Percentiles rank a stretch among this genome's conserved stretches.
phyloP scores from a whole-genome alignment of 2,888 invertebrate genomes.

The Galerucella nymphaeae region DNA sequence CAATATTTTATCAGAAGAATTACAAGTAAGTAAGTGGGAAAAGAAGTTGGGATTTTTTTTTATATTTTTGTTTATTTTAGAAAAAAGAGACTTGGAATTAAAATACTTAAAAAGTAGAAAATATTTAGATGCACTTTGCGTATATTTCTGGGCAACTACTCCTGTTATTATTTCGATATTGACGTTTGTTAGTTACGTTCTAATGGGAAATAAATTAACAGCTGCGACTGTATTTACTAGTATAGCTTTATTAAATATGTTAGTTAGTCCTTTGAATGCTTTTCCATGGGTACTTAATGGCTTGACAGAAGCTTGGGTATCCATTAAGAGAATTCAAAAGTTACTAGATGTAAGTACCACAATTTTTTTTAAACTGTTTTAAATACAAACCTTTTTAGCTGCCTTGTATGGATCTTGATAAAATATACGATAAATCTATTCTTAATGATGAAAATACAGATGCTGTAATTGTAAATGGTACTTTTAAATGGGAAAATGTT shows the following conservation, averaged over 20 bases:
- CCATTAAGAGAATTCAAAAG: constrained; percentile 86
- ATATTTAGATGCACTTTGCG: constrained; percentile 96
- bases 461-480: constrained; percentile 70
- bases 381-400: constrained; percentile 64
- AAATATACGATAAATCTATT: constrained; percentile 69
- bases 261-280: constrained; percentile 92
- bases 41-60: neutral
- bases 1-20: constrained; percentile 81
- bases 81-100: constrained; percentile 77
- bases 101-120: constrained; percentile 86
- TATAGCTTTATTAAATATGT: constrained; percentile 94
- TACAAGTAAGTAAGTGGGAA: constrained; percentile 68
- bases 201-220: constrained; percentile 81
- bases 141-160: constrained; percentile 98
- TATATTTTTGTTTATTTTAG: constrained; percentile 64
- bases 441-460: constrained; percentile 64
- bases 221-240: constrained; percentile 95
- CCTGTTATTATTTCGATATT: constrained; percentile 90
- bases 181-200: constrained; percentile 82
- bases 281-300: constrained; percentile 99
- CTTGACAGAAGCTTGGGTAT: constrained; percentile 95
- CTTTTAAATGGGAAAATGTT: constrained; percentile 71
- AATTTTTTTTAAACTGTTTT: neutral
- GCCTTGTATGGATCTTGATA: constrained; percentile 71
- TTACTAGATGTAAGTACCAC: constrained; percentile 75